These are phyloP conservation scores for Campoplex capitator DNA, from an alignment of 2,888 invertebrate genomes.

Conservation along the genomic window DNA sequence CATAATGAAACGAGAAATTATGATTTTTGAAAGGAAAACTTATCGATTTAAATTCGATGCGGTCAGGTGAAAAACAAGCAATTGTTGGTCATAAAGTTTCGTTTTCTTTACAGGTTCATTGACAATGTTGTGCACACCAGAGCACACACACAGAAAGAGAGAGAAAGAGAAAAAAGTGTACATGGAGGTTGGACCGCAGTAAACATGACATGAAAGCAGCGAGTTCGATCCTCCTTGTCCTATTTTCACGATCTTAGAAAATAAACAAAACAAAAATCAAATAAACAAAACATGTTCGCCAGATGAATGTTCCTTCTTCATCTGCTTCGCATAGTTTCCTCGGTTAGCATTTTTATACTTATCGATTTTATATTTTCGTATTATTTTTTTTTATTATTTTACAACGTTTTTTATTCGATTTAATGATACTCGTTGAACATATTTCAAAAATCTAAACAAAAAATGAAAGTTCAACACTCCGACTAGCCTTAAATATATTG, in stretches of 20 bases:
- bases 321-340: conserved; percentile 68
- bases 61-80: conserved; percentile 33
- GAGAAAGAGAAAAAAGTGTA: conserved; percentile 21
- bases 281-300: conserved; percentile 66
- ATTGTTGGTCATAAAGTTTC: conserved; percentile 74
- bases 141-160: conserved; percentile 61
- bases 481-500: neutral
- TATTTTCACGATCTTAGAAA: conserved; percentile 62
- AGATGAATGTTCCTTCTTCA: conserved; percentile 71
- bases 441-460: neutral
- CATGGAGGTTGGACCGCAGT: conserved; percentile 75
- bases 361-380: conserved; percentile 31
- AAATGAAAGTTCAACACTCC: neutral
- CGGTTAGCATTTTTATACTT: conserved; percentile 72
- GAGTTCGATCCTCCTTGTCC: conserved; percentile 71
- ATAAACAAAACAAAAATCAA: conserved; percentile 56
- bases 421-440: conserved; percentile 10
- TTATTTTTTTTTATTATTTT: conserved; percentile 37
- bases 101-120: conserved; percentile 79
- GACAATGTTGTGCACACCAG: conserved; percentile 74
- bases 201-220: conserved; percentile 74
- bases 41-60: conserved; percentile 46
- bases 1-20: neutral
- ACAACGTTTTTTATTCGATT: conserved; percentile 37
- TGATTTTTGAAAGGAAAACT: conserved; percentile 39